Evolutionary conservation across 1,140 invertebrate genomes (phyloP), one percentile per base, ranked within the genome.

Genomic region (Pentalonia nigronervosa): DNA sequence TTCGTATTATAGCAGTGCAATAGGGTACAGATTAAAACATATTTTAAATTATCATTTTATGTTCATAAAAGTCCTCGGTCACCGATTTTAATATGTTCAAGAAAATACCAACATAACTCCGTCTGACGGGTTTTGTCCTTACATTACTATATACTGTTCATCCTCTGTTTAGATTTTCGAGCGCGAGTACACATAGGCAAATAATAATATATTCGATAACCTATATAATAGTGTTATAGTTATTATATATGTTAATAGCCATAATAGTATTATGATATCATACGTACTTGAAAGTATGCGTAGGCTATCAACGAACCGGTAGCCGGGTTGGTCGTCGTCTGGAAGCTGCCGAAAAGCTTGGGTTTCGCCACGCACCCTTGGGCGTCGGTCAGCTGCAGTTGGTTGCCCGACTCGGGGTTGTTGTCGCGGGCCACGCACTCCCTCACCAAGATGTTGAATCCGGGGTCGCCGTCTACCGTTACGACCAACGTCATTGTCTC

Each of bases 401-500:
- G 95, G 94, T 97, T 97, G 45, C 96, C 96, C 6, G 96, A 96
- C 0, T 96, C 96, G 1, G 94, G 94, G 76, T 94, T 93, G 23
- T 93, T 94, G 94, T 98, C 97, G 60, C 96, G 96, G 11, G 97
- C 97, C 47, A 97, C 95, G 94, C 98, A 98, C 94, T 98, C 97
- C 94, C 97, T 96, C 0, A 97, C 97, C 94, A 97, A 96, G 50
- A 98, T 96, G 95, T 98, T 97, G 94, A 98, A 98, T 9, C 96
- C 97, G 88, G 97, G 96, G 95, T 97, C 97, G 2, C 97, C 97
- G 94, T 97, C 97, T 2, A 98, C 97, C 2, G 97, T 97, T 7
- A 98, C 97, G 34, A 98, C 97, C 34, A 98, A 95, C 2, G 98
- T 98, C 96, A 98, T 97, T 0, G 96, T 96, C 95, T 98, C 97